A percentile compares a stretch with the other conserved stretches of the same genome.
These are phyloP conservation scores for Plectropomus leopardus DNA, from an alignment of 2,113 vertebrate genomes.

Conservation along the genomic window DNA sequence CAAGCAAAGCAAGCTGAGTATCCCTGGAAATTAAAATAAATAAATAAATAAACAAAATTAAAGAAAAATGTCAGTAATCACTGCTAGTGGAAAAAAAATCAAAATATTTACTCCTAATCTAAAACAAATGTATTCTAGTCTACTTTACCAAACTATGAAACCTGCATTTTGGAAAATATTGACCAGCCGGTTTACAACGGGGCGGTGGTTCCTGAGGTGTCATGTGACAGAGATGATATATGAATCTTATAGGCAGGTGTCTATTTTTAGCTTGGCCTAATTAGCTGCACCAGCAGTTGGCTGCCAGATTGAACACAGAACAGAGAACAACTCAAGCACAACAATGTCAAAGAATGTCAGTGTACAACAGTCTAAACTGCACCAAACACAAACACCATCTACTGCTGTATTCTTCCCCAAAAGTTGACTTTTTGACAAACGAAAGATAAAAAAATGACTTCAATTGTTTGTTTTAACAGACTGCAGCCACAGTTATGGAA, in stretches of 20 bases:
- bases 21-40: too few species aligned
- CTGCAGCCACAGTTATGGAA: not conserved
- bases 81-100: too few species aligned
- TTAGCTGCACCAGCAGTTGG: constrained; percentile 57
- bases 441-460: not conserved
- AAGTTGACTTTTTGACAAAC: not conserved
- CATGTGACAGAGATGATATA: constrained; percentile 36
- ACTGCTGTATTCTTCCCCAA: not conserved
- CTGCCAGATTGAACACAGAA: constrained; percentile 43
- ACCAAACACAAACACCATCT: not conserved
- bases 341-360: not conserved
- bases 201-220: constrained; percentile 12
- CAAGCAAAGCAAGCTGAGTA: too few species aligned
- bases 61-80: too few species aligned
- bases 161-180: not conserved
- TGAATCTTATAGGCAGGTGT: constrained; percentile 47
- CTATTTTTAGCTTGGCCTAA: constrained; percentile 67
- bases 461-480: not conserved
- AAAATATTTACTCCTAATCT: not conserved
- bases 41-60: too few species aligned
- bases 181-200: not conserved
- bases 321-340: constrained; percentile 24
- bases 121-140: not conserved
- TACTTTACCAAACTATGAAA: not conserved
- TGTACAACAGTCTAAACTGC: not conserved